Conservation (phyloP, 2,113 vertebrate species). For the Acinonyx jubatus region DNA sequence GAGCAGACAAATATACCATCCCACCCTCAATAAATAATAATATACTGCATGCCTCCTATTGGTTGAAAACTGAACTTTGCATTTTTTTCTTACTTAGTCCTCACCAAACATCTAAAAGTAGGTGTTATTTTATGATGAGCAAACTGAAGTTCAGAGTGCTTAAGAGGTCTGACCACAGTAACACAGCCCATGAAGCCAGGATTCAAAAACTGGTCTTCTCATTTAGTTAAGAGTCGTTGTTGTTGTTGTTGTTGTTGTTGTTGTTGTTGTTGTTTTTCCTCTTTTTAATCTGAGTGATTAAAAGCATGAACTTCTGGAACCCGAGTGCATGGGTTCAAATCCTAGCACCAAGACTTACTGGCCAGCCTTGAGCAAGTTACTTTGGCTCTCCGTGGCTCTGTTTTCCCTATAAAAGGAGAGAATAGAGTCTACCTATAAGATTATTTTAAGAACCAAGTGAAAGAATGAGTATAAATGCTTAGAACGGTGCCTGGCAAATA, state of each 20-base stretch:
- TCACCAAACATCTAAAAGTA: not conserved
- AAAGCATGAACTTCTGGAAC: not conserved
- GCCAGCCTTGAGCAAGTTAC: not conserved
- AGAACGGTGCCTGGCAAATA: not conserved
- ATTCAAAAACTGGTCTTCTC: not conserved
- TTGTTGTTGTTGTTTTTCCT: too few species aligned
- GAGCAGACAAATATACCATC: fast-evolving
- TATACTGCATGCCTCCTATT: fast-evolving
- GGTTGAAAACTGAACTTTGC: not conserved
- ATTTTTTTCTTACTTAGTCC: not conserved
- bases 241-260: too few species aligned
- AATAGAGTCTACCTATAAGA: not conserved
- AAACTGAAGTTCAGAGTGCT: not conserved
- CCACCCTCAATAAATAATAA: not conserved
- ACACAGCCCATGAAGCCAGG: not conserved
- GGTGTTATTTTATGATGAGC: not conserved
- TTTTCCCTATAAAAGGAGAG: not conserved
- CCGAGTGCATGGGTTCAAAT: not conserved
- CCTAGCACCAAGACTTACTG: not conserved
- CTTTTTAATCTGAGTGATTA: not conserved
- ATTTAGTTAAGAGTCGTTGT: not conserved
- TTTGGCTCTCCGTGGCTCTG: not conserved
- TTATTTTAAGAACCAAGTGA: not conserved
- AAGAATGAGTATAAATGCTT: not conserved
- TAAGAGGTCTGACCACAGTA: not conserved